Percentiles rank a stretch among this genome's conserved stretches.
phyloP scores from a whole-genome alignment of 2,113 vertebrate species.

The Tauraco erythrolophus region DNA sequence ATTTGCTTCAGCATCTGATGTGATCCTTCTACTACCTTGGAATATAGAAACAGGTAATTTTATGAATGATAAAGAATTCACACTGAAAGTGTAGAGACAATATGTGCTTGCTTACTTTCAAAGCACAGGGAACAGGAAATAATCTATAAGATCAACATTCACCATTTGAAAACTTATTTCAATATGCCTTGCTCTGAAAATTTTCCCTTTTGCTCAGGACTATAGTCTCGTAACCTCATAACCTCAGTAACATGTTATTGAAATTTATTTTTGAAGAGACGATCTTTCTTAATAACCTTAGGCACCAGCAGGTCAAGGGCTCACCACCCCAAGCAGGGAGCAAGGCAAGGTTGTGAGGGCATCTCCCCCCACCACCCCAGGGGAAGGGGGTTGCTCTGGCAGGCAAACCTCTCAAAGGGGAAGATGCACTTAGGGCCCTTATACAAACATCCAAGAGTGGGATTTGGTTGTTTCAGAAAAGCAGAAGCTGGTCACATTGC shows the following conservation, averaged over 20 bases:
- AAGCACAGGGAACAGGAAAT: neutral
- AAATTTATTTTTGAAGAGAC: neutral
- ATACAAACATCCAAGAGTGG: neutral
- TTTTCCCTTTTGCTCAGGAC: neutral
- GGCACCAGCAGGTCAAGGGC: neutral
- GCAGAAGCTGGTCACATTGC: neutral
- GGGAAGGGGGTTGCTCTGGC: rapidly evolving
- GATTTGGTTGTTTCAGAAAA: neutral
- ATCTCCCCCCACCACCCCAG: neutral
- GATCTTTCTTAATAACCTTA: neutral
- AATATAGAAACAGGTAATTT: neutral
- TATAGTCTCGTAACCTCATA: neutral
- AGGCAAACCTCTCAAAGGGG: neutral
- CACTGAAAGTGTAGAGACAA: neutral
- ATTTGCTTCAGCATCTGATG: neutral
- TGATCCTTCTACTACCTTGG: neutral
- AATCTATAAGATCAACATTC: neutral
- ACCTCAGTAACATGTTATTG: neutral
- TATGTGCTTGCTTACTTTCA: neutral
- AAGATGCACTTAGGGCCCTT: neutral
- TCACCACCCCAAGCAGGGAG: neutral
- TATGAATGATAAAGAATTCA: neutral
- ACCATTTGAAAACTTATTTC: neutral
- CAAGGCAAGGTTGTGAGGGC: neutral
- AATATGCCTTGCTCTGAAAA: neutral